phyloP scores from a whole-genome alignment of 2,113 vertebrate genomes.

The Mohoua ochrocephala region DNA sequence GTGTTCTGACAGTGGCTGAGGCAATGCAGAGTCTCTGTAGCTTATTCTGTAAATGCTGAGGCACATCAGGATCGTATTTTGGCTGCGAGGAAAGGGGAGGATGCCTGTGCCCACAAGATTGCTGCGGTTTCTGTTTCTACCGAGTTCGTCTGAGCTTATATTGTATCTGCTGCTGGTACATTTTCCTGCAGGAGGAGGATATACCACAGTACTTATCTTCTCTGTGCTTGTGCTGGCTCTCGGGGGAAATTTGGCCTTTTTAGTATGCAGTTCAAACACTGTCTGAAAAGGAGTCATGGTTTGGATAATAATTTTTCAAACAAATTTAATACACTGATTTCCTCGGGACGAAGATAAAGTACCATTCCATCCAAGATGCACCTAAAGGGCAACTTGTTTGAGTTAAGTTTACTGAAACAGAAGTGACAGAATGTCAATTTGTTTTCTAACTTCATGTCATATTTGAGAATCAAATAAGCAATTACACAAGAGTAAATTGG shows the following conservation, averaged over 20 bases:
- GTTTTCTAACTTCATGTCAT: conserved; percentile 66
- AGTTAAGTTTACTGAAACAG: conserved; percentile 62
- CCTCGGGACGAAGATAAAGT: conserved; percentile 60
- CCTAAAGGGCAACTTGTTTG: conserved; percentile 52
- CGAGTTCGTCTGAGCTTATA: neutral
- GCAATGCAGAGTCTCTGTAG: fast-evolving
- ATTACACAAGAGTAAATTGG: conserved; percentile 65
- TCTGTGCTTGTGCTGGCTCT: neutral
- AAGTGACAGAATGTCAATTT: conserved; percentile 74
- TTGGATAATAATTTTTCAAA: conserved; percentile 56
- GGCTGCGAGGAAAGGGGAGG: neutral
- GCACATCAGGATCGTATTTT: neutral
- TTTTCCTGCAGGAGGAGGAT: neutral
- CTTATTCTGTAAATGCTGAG: neutral
- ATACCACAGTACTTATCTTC: neutral
- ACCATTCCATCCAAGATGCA: conserved; percentile 26
- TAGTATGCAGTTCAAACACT: conserved; percentile 28
- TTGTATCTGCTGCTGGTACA: neutral
- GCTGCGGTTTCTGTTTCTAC: neutral
- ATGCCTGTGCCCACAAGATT: neutral
- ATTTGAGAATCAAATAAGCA: conserved; percentile 71
- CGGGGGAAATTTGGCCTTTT: neutral
- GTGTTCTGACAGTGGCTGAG: neutral
- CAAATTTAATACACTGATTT: conserved; percentile 53
- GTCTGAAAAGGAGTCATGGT: conserved; percentile 16